These are phyloP conservation scores for Anhinga rufa DNA, from an alignment of 2,113 vertebrate species.

Conservation along the genomic window DNA sequence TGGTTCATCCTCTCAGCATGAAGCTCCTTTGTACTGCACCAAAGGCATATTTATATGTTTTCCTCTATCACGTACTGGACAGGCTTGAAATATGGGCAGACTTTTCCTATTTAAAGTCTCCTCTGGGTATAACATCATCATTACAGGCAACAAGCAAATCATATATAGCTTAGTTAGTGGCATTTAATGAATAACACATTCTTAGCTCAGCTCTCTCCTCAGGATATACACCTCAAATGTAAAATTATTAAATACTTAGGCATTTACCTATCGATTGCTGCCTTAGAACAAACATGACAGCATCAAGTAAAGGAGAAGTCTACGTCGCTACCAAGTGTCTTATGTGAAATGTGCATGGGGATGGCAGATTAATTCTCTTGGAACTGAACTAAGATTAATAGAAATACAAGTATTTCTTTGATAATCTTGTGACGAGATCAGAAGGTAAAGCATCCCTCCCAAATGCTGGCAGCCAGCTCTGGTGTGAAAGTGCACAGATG, in stretches of 20 bases:
- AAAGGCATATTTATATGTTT: not conserved
- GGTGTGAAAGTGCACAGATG: not conserved
- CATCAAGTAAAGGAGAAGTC: not conserved
- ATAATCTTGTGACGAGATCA: not conserved
- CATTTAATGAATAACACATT: not conserved
- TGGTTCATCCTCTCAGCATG: not conserved
- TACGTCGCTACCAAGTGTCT: not conserved
- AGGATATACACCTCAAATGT: not conserved
- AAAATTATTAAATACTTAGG: not conserved
- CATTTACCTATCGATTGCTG: not conserved
- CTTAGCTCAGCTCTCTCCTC: not conserved
- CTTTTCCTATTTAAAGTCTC: not conserved
- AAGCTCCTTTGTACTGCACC: not conserved
- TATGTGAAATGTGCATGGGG: accelerated
- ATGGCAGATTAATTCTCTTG: not conserved
- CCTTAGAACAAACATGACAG: not conserved
- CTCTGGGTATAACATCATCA: not conserved
- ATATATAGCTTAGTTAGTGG: not conserved
- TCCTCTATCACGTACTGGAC: accelerated
- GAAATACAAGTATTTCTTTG: not conserved
- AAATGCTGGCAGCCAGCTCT: not conserved
- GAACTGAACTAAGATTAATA: not conserved
- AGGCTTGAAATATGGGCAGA: not conserved
- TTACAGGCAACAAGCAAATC: not conserved
- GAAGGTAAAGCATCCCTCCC: not conserved